Conservation (phyloP, 2,797 vertebrate genomes). For the Phataginus tricuspis region DNA sequence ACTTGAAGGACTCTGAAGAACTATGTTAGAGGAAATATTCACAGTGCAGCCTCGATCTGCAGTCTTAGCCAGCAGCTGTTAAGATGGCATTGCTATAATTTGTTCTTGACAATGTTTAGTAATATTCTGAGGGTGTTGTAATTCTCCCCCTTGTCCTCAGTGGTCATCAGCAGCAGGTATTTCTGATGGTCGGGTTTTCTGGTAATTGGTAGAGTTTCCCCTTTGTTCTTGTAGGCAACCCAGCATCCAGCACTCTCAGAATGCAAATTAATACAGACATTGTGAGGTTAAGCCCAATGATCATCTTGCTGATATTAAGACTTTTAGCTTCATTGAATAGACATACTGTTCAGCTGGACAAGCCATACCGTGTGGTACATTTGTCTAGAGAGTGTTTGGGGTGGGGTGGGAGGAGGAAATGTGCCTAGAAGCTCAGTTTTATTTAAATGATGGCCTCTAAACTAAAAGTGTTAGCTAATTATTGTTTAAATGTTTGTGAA, state of each 20-base stretch:
- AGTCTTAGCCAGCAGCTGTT: not conserved
- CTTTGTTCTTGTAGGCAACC: not conserved
- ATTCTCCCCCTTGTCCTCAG: not conserved
- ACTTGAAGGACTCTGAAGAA: not conserved
- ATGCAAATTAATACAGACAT: not conserved
- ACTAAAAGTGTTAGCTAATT: not conserved
- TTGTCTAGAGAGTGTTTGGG: not conserved
- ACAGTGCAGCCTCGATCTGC: not conserved
- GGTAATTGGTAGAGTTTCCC: not conserved
- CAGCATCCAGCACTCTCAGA: not conserved
- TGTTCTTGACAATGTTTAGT: not conserved
- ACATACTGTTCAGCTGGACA: not conserved
- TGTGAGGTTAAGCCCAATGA: not conserved
- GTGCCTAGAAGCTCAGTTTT: not conserved
- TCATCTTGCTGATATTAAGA: not conserved
- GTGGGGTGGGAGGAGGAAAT: not conserved
- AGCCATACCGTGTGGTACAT: not conserved
- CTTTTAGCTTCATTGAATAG: not conserved
- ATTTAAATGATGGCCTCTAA: slow-evolving; percentile 14
- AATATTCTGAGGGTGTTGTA: not conserved
- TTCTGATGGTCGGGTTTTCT: not conserved
- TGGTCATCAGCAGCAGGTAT: not conserved
- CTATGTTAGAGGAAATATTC: not conserved
- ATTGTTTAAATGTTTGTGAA: not conserved
- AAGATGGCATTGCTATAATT: not conserved